A percentile compares a stretch with the other conserved stretches of the same genome.
These are phyloP conservation scores for Lipophrys pholis DNA, from an alignment of 2,113 vertebrate species.

Conservation along the genomic window DNA sequence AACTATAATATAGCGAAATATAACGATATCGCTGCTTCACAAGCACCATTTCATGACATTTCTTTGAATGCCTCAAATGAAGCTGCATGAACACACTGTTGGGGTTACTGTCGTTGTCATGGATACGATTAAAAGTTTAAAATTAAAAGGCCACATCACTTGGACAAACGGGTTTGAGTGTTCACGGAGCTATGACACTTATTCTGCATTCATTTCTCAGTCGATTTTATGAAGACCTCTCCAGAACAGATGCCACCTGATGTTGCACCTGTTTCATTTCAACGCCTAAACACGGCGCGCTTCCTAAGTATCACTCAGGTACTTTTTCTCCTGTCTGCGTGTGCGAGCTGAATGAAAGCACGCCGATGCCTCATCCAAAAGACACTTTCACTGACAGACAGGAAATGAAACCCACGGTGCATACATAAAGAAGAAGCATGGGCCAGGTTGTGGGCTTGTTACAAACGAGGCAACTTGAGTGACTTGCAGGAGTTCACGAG, in stretches of 20 bases:
- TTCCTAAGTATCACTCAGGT: neutral
- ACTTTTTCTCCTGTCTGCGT: neutral
- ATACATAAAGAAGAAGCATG: slow-evolving; percentile 15
- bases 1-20: no score
- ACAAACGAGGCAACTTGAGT: neutral
- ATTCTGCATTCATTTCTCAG: neutral
- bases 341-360: slow-evolving; percentile 14
- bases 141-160: no score
- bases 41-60: no score
- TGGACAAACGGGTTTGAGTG: no score
- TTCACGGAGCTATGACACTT: no score
- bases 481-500: no score
- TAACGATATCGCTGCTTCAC: no score
- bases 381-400: neutral
- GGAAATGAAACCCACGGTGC: slow-evolving; percentile 4
- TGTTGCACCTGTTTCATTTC: slow-evolving; percentile 26
- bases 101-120: no score
- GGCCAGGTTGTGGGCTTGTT: slow-evolving; percentile 8
- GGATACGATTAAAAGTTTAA: no score
- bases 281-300: slow-evolving; percentile 5
- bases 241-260: slow-evolving; percentile 5
- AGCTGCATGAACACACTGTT: no score
- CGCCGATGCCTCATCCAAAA: neutral
- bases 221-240: slow-evolving; percentile 1
- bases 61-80: no score